Conservation (phyloP, 2,888 invertebrate species). For the Drosophila histrio region DNA sequence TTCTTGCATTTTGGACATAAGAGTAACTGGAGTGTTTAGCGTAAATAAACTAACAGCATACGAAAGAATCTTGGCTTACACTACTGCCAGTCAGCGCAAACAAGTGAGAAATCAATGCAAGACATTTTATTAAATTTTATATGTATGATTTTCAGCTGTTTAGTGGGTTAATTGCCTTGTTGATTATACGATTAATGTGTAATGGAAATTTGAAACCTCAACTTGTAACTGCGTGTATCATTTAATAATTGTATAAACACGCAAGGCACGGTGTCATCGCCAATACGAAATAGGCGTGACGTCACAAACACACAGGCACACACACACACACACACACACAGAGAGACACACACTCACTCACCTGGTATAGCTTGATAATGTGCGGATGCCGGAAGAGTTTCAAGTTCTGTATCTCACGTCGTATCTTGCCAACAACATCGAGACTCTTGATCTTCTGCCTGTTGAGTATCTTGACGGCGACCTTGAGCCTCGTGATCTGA, state of each 20-base stretch:
- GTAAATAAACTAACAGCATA: background rate
- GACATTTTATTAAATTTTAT: background rate
- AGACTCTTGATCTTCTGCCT: constrained; percentile 99
- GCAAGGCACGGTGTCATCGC: background rate
- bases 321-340: background rate
- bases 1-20: no score
- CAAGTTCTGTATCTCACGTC: constrained; percentile 99
- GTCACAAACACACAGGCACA: background rate
- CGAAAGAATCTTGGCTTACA: background rate
- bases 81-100: background rate
- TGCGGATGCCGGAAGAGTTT: constrained; percentile 99
- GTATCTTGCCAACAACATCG: constrained; percentile 99
- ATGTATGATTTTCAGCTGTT: background rate
- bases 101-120: background rate
- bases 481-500: constrained; percentile 98
- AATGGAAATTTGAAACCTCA: background rate
- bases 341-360: constrained; percentile 68
- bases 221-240: background rate
- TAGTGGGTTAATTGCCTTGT: background rate
- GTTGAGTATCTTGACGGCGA: constrained; percentile 99
- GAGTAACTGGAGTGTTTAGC: background rate
- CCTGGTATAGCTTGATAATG: constrained; percentile 97
- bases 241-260: no score
- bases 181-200: background rate
- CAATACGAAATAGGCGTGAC: background rate